phyloP scores from a whole-genome alignment of 1,140 invertebrate genomes.

The Goniozus legneri region DNA sequence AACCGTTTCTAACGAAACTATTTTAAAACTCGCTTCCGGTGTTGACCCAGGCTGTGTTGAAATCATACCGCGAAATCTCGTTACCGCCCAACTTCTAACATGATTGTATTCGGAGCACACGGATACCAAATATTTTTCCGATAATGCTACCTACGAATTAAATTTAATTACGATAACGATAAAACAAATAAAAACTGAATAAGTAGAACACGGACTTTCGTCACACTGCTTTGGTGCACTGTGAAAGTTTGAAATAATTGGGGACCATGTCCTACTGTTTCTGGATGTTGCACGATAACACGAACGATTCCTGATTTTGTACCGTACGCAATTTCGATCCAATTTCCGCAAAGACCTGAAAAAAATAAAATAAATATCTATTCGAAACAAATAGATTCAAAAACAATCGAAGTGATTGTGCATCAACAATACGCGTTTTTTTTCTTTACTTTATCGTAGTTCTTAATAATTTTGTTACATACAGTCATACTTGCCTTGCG shows the following conservation, averaged over 20 bases:
- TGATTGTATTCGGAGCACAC: constrained; percentile 98
- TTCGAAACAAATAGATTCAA: no score
- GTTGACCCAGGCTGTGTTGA: constrained; percentile 96
- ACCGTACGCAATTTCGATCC: constrained; percentile 99
- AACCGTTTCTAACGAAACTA: constrained; percentile 83
- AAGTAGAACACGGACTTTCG: constrained; percentile 64
- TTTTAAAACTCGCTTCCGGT: constrained; percentile 94
- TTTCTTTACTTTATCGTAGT: no score
- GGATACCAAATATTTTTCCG: constrained; percentile 94
- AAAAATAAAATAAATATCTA: no score
- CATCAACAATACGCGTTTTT: no score
- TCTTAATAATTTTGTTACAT: no score
- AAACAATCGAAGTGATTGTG: no score
- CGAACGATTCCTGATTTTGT: constrained; percentile 92
- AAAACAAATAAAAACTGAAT: no score
- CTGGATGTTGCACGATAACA: constrained; percentile 97
- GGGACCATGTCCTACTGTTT: constrained; percentile 95
- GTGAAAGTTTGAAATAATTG: constrained; percentile 98
- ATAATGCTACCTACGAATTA: constrained; percentile 76
- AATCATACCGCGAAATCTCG: constrained; percentile 93
- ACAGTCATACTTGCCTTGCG: constrained; percentile 53
- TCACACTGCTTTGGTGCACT: constrained; percentile 93
- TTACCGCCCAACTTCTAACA: constrained; percentile 94
- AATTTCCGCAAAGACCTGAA: constrained; percentile 91
- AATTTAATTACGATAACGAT: no score